Percentiles rank a stretch among this genome's conserved stretches.
These are phyloP conservation scores for Astreopora myriophthalma DNA, from an alignment of 64 coral and sea anemone species.

Conservation along the genomic window DNA sequence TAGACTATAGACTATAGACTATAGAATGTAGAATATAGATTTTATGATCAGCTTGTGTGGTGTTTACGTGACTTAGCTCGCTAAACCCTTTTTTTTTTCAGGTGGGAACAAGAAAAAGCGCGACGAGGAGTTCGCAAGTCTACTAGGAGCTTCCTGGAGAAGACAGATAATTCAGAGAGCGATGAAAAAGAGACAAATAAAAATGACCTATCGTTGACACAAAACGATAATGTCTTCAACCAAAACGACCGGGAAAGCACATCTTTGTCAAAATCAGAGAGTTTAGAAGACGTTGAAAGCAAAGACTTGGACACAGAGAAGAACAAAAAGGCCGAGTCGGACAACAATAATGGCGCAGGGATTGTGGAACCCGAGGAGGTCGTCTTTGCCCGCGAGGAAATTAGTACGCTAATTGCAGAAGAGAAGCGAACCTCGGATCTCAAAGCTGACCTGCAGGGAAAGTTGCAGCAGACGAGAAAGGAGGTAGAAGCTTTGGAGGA, in stretches of 20 bases:
- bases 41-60: no score
- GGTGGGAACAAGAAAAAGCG: slow-evolving; percentile 93
- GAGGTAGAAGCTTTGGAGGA: slow-evolving; percentile 89
- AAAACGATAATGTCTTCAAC: slow-evolving; percentile 16
- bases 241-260: slow-evolving; percentile 10
- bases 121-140: slow-evolving; percentile 44
- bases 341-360: slow-evolving; percentile 1
- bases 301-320: slow-evolving; percentile 95
- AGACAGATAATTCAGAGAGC: background rate
- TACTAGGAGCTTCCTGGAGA: background rate
- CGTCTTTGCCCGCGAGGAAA: slow-evolving; percentile 79
- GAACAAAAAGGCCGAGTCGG: slow-evolving; percentile 3
- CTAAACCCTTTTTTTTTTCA: slow-evolving; percentile 19
- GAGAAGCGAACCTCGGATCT: slow-evolving; percentile 74
- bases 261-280: slow-evolving; percentile 20
- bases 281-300: slow-evolving; percentile 86
- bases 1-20: no score
- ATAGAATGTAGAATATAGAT: no score
- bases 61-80: no score
- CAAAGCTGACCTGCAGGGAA: slow-evolving; percentile 75
- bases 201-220: background rate
- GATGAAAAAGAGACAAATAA: background rate
- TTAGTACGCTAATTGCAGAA: slow-evolving; percentile 77
- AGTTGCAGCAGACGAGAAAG: slow-evolving; percentile 81
- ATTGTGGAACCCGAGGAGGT: slow-evolving; percentile 85